Conservation (phyloP, 1,140 invertebrate species). For the Triops cancriformis region DNA sequence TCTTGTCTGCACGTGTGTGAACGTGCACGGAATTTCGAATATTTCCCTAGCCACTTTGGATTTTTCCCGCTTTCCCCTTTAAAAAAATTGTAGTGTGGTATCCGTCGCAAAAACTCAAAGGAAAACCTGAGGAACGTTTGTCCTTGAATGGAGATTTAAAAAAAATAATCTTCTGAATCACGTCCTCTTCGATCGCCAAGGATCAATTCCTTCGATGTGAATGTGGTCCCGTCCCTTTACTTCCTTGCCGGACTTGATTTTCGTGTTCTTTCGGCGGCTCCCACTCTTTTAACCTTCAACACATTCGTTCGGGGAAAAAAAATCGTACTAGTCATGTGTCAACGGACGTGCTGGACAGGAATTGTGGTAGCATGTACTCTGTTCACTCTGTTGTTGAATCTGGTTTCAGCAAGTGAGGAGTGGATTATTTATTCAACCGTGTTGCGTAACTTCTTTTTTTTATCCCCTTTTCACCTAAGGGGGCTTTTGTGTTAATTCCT, state of each 20-base stretch:
- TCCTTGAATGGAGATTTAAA: too few species aligned
- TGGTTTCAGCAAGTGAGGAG: conserved; percentile 10
- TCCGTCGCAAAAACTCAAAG: too few species aligned
- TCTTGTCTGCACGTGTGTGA: neutral
- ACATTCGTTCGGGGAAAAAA: neutral
- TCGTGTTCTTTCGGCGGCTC: neutral
- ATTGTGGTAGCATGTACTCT: neutral
- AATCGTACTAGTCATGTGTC: neutral
- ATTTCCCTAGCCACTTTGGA: neutral
- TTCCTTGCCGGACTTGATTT: neutral
- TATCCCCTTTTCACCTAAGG: neutral
- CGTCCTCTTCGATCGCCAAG: too few species aligned
- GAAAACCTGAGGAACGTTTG: too few species aligned
- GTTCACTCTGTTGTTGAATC: neutral
- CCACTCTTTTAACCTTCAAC: neutral
- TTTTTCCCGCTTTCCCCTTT: too few species aligned
- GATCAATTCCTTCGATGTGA: neutral
- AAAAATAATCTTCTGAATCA: too few species aligned
- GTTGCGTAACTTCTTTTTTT: too few species aligned
- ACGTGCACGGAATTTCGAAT: neutral
- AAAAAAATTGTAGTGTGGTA: too few species aligned
- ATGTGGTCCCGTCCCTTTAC: neutral
- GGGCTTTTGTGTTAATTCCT: neutral
- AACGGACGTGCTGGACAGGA: neutral
- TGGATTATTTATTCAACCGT: neutral